These are phyloP conservation scores for Drosophila multiciliata DNA, from an alignment of 2,888 invertebrate species.

Conservation along the genomic window DNA sequence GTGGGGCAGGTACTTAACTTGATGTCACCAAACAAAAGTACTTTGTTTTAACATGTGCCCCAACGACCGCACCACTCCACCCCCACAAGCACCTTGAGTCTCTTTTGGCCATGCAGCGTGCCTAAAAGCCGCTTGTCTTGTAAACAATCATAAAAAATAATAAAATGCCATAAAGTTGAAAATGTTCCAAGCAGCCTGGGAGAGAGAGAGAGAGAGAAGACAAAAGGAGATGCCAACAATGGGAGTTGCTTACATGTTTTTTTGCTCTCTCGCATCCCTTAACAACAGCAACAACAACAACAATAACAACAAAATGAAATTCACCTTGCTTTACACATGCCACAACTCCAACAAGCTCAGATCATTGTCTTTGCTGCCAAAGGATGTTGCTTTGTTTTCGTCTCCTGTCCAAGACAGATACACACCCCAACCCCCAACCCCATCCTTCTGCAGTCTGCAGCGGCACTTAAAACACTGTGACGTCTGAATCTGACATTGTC, in stretches of 20 bases:
- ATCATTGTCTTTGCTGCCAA: slow-evolving; percentile 48
- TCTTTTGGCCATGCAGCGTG: slow-evolving; percentile 64
- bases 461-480: slow-evolving; percentile 47
- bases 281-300: slow-evolving; percentile 7
- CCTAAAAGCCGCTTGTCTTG: slow-evolving; percentile 80
- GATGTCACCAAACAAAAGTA: slow-evolving; percentile 81
- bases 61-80: slow-evolving; percentile 25
- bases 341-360: slow-evolving; percentile 43
- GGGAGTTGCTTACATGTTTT: slow-evolving; percentile 33
- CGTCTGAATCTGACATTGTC: slow-evolving; percentile 49
- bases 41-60: slow-evolving; percentile 79
- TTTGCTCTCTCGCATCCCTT: slow-evolving; percentile 8
- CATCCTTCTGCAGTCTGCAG: slow-evolving; percentile 14
- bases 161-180: slow-evolving; percentile 77
- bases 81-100: slow-evolving; percentile 16
- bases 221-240: slow-evolving; percentile 30
- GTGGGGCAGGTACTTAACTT: slow-evolving; percentile 76
- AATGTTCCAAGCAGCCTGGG: slow-evolving; percentile 39
- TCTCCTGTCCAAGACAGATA: slow-evolving; percentile 28
- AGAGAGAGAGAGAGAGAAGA: not conserved
- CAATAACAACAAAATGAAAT: slow-evolving; percentile 9
- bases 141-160: slow-evolving; percentile 81
- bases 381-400: slow-evolving; percentile 47
- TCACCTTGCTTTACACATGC: slow-evolving; percentile 33
- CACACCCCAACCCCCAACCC: not conserved